These are phyloP conservation scores for Bubalus kerabau DNA, from an alignment of 2,113 vertebrate genomes.

Conservation along the genomic window DNA sequence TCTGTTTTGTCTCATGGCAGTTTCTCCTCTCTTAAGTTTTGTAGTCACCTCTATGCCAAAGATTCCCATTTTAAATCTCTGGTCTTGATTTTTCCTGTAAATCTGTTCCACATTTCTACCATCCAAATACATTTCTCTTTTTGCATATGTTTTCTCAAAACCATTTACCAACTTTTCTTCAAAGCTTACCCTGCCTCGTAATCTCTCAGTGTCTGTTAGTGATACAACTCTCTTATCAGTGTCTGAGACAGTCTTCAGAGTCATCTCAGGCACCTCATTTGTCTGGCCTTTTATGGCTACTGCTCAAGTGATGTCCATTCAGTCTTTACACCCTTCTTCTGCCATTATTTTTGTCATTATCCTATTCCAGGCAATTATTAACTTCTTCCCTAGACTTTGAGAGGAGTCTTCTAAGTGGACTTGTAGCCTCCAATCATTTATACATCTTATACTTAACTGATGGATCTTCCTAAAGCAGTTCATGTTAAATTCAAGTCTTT, in stretches of 20 bases:
- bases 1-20: neutral
- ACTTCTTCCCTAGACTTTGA: neutral
- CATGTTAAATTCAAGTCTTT: neutral
- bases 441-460: neutral
- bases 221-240: rapidly evolving
- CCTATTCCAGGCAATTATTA: neutral
- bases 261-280: neutral
- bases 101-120: neutral
- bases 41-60: neutral
- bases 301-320: neutral
- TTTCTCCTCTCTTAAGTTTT: neutral
- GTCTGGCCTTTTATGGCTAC: neutral
- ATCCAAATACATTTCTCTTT: neutral
- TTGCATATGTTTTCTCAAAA: neutral
- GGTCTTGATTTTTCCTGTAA: neutral
- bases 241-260: neutral
- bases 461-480: neutral
- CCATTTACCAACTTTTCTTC: neutral
- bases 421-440: neutral
- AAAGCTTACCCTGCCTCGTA: neutral
- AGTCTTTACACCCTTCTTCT: neutral
- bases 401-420: neutral
- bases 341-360: neutral
- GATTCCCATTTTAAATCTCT: neutral
- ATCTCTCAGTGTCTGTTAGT: neutral